Percentiles rank a stretch among this genome's conserved stretches.
These are phyloP conservation scores for Cinclus cinclus DNA, from an alignment of 2,113 vertebrate genomes.

Conservation along the genomic window DNA sequence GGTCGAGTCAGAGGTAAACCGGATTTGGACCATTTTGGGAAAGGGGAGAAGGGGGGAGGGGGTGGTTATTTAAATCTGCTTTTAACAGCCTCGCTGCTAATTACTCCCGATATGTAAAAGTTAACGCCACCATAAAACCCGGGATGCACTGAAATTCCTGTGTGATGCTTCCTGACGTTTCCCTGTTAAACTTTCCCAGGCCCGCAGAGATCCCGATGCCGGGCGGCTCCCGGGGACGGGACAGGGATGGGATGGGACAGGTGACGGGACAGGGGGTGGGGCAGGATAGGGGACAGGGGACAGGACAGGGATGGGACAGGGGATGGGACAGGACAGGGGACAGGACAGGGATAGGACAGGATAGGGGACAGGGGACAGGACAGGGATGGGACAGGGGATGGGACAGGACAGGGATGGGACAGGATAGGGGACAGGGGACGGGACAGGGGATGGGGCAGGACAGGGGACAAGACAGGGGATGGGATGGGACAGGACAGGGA, in stretches of 20 bases:
- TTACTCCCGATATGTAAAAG: background rate
- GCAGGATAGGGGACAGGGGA: too few species aligned
- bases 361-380: too few species aligned
- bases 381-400: too few species aligned
- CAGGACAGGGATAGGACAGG: too few species aligned
- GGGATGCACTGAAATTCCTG: background rate
- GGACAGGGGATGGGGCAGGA: too few species aligned
- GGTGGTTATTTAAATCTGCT: background rate
- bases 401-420: too few species aligned
- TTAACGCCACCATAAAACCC: background rate
- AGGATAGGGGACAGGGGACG: too few species aligned
- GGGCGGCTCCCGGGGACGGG: background rate
- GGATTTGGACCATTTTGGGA: background rate
- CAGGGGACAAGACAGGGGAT: too few species aligned
- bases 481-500: too few species aligned
- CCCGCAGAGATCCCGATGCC: background rate
- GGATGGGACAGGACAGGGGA: too few species aligned
- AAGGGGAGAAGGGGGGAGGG: background rate
- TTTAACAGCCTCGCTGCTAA: slow-evolving; percentile 13
- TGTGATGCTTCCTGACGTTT: background rate
- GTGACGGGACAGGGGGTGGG: too few species aligned
- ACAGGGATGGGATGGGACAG: background rate
- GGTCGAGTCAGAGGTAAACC: background rate
- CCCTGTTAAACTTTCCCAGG: background rate
- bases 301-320: too few species aligned